Conservation (phyloP, 53 echinoderm and acorn worm genomes). For the Luidia sarsii region DNA sequence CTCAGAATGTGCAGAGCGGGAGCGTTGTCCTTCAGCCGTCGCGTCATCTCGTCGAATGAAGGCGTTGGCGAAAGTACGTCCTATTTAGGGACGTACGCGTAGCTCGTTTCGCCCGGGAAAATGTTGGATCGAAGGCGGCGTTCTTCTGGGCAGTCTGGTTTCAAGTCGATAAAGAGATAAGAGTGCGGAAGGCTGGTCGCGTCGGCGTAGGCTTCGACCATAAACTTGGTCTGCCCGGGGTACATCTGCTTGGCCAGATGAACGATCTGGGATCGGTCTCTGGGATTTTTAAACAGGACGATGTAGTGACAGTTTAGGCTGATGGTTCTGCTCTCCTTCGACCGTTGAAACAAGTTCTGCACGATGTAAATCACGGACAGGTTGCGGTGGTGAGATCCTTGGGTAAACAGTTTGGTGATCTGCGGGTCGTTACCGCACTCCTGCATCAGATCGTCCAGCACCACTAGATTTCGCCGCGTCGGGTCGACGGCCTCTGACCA, state of each 20-base stretch:
- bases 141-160: too few species aligned
- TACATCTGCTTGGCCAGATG: constrained; percentile 76
- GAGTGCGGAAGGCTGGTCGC: too few species aligned
- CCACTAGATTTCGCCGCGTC: constrained; percentile 47
- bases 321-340: constrained; percentile 36
- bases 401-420: constrained; percentile 69
- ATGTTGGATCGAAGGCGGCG: too few species aligned
- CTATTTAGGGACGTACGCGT: too few species aligned
- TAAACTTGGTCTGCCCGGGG: constrained; percentile 58
- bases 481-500: constrained; percentile 51
- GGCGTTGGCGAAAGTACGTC: too few species aligned
- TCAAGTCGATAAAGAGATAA: too few species aligned
- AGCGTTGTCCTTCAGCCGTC: too few species aligned
- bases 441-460: constrained; percentile 75
- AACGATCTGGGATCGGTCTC: constrained; percentile 66
- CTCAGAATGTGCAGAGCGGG: too few species aligned
- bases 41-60: too few species aligned
- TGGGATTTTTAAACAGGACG: constrained; percentile 70
- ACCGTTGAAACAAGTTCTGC: constrained; percentile 38
- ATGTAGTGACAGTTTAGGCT: neutral
- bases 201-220: too few species aligned
- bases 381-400: constrained; percentile 74
- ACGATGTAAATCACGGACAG: constrained; percentile 63
- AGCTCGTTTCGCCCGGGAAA: too few species aligned
- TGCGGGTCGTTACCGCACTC: neutral